Evolutionary conservation across 2,797 vertebrate genomes (phyloP).

Genomic region (Antrozous pallidus): DNA sequence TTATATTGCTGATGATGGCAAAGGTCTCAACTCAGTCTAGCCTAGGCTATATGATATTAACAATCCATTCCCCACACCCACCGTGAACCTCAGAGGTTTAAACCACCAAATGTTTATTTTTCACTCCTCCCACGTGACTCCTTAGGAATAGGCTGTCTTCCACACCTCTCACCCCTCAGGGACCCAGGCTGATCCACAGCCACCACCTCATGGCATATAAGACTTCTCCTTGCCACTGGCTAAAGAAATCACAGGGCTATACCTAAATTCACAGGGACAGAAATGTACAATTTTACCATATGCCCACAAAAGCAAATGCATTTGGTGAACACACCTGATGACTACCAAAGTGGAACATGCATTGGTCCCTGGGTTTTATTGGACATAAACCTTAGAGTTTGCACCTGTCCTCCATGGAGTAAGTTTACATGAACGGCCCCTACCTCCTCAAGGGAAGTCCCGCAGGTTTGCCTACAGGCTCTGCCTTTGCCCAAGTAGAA

Average conservation of each 20-base stretch:
- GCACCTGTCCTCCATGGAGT: neutral
- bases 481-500: neutral
- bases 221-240: neutral
- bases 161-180: neutral
- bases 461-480: neutral
- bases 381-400: neutral
- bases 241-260: neutral
- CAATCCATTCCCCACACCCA: neutral
- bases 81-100: neutral
- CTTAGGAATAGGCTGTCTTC: neutral
- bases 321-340: neutral
- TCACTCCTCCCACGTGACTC: neutral
- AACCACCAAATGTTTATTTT: neutral
- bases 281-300: neutral
- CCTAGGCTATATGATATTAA: neutral
- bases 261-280: neutral
- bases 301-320: neutral
- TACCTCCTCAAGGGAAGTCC: accelerated
- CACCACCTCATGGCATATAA: neutral
- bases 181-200: neutral
- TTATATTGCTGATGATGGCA: neutral
- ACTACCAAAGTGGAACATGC: neutral
- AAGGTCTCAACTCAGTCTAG: neutral
- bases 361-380: neutral
- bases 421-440: neutral